Evolutionary conservation across 1,140 invertebrate genomes (phyloP), one percentile per base, ranked within the genome.

Genomic region (Harlomillsia oculata): DNA sequence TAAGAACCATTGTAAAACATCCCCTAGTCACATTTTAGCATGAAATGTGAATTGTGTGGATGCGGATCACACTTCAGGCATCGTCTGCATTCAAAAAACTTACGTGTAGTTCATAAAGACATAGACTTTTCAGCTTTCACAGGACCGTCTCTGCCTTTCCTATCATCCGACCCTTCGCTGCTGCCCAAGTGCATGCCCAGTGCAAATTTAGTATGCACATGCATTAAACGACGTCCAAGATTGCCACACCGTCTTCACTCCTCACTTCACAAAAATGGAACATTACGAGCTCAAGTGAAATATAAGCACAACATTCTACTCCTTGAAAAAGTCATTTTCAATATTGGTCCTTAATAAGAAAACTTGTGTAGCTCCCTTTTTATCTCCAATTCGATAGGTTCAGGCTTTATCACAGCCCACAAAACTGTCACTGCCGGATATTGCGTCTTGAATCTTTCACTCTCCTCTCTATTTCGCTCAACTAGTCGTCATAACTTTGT

Each of bases 331-430:
- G 52, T 56, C 45, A 60, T 60, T 60, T 60, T 50, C 53, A 60
- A 60, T 60, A 60, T 60, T 60, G 41, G 45, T 26, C 53, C 45
- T 60, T 60, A 60, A 60, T 60, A 60, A 60, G 59, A 60, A 60
- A 60, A 60, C 28, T 56, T 60, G 46, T 58, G 44, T 39, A 45
- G 41, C 57, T n/a, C 43, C 34, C 28, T 51, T 55, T 48, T 55
- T 56, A 60, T 56, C 53, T 56, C 53, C 53, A 55, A 50, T 55
- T 48, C 52, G 37, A 52, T 52, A 50, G 53, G 37, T 60, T 56
- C 45, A 43, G 13, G 39, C 52, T 49, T 55, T 51, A 51, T 50
- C 53, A 56, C 21, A 56, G 43, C 28, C 59, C 53, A 56, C 52
- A 56, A 60, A 60, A 60, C 57, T 60, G 51, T 60, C 57, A 60